Evolutionary conservation across 2,888 invertebrate species (phyloP), one percentile per base, ranked within the genome.

Genomic region (Gymnocheta viridis): DNA sequence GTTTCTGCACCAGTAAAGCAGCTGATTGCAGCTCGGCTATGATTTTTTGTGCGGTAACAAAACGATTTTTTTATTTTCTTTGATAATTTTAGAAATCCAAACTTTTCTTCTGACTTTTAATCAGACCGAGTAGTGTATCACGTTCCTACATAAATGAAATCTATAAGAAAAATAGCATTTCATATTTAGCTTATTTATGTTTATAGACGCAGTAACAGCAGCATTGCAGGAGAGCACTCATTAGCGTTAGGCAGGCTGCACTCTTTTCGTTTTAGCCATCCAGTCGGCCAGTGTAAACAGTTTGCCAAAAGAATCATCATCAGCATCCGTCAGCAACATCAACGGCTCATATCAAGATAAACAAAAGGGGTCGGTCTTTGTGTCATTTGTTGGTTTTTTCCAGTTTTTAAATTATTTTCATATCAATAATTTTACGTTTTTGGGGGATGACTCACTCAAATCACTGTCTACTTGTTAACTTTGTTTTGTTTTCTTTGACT

Each of bases 301-400:
- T 58, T 64, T 24, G 62, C 47, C 82, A 79, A n/a, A 69, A 79
- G 79, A 69, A 74, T 54, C 66, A 58, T 24, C 47, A 56, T 24
- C 49, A 66, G 22, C 47, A 4, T 24, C 10, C 22, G n/a, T 32
- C 5, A 32, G 24, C 44, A 62, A 41, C 27, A 35, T 64, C 64
- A 66, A 54, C 74, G 76, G 58, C 64, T 58, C 51, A 58, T 79
- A 69, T 73, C 38, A 64, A 56, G 69, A 47, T 24, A 66, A 62
- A 78, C 44, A 82, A 79, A 83, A 79, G 79, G 79, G 79, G 79
- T 79, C 70, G 79, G 74, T 51, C 79, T 83, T 74, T 76, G 51
- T 74, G 79, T 70, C 79, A 83, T 79, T 83, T 79, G 70, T 66
- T 79, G 49, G 64, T 58, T 74, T 38, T 66, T 67, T 49, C 54